Conservation (phyloP, 1,140 invertebrate species). For the Acyrthosiphon pisum region DNA sequence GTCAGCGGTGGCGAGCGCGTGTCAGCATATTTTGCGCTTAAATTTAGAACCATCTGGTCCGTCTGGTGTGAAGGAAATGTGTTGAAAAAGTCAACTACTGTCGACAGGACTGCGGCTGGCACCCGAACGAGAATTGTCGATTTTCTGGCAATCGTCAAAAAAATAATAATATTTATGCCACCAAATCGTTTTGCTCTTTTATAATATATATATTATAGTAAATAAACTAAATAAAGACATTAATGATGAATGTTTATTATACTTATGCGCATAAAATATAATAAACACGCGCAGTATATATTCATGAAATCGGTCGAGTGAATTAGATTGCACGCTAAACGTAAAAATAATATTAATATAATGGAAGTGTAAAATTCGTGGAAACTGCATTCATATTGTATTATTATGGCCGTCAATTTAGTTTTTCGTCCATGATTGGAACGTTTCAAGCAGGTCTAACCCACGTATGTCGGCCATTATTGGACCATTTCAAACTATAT, state of each 20-base stretch:
- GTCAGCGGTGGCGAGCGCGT: not conserved
- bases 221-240: not conserved
- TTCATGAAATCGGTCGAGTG: not conserved
- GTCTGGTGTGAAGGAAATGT: not conserved
- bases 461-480: not conserved
- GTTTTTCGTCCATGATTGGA: not conserved
- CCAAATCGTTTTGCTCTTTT: not conserved
- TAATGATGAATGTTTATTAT: too few relatives aligned
- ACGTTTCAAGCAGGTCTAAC: not conserved
- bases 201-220: not conserved
- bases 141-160: constrained; percentile 21
- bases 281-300: not conserved
- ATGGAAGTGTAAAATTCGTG: not conserved
- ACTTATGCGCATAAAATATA: not conserved
- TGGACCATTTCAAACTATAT: not conserved
- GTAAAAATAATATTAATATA: not conserved
- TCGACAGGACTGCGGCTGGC: not conserved
- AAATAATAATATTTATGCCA: constrained; percentile 1
- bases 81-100: not conserved
- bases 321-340: not conserved
- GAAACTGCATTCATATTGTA: not conserved
- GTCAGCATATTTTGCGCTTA: not conserved
- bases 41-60: not conserved
- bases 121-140: not conserved
- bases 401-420: not conserved